Percentiles rank a stretch among this genome's conserved stretches.
Evolutionary conservation across 2,888 invertebrate species (phyloP).

Genomic region (Ommatoiulus sabulosus): DNA sequence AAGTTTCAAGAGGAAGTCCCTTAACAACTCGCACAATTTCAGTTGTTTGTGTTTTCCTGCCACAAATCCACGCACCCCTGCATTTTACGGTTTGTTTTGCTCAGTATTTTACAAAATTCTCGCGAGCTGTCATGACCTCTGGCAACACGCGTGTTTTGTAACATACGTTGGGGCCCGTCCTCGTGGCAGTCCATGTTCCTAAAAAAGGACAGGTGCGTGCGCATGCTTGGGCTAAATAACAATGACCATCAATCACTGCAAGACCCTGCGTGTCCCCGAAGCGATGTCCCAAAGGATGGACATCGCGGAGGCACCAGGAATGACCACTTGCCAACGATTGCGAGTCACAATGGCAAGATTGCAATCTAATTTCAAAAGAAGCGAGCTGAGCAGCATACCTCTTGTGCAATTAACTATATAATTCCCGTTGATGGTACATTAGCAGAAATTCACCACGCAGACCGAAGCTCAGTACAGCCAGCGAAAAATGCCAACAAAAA

Average conservation of each 20-base stretch:
- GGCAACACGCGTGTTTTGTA: not conserved
- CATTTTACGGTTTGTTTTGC: conserved; percentile 39
- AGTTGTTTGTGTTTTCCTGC: not conserved
- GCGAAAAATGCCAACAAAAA: not conserved
- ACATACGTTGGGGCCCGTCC: not conserved
- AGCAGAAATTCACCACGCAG: not conserved
- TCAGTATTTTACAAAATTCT: not conserved
- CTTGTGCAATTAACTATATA: not conserved
- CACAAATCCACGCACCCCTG: conserved; percentile 16
- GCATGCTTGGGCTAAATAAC: not conserved
- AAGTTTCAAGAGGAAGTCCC: not conserved
- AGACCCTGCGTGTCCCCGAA: not conserved
- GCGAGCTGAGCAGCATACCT: not conserved
- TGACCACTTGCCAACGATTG: not conserved
- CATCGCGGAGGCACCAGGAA: not conserved
- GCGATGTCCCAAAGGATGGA: not conserved
- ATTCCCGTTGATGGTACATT: not conserved
- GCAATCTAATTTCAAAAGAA: not conserved
- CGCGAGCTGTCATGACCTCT: conserved; percentile 26
- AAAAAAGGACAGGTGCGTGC: not conserved
- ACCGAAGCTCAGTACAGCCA: not conserved
- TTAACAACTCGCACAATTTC: not conserved
- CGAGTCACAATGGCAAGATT: not conserved
- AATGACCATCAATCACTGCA: conserved; percentile 6
- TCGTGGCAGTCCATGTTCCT: not conserved